A percentile compares a stretch with the other conserved stretches of the same genome.
These are phyloP conservation scores for Rhagoletis zephyria DNA, from an alignment of 1,140 invertebrate genomes.

Conservation along the genomic window DNA sequence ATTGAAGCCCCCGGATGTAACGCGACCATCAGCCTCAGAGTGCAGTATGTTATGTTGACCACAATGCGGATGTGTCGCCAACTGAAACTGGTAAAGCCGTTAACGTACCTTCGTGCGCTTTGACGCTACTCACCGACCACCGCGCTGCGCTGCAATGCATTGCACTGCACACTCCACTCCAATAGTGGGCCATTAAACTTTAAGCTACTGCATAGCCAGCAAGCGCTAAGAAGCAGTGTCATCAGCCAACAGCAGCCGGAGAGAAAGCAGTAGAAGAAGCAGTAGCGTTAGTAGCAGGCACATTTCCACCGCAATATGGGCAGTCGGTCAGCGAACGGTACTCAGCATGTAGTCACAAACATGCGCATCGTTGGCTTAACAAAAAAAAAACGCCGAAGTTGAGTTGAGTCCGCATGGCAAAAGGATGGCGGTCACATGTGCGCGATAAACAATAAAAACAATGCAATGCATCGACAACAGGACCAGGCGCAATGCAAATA, in stretches of 20 bases:
- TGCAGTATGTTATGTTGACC: conserved; percentile 5
- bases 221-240: background rate
- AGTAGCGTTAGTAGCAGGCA: background rate
- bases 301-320: conserved; percentile 21
- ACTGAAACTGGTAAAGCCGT: conserved; percentile 27
- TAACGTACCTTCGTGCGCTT: conserved; percentile 14
- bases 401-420: background rate
- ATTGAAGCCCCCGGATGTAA: background rate
- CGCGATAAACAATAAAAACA: conserved; percentile 15
- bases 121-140: background rate
- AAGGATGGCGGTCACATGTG: conserved; percentile 44
- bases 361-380: background rate
- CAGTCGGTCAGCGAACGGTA: background rate
- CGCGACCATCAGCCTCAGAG: background rate
- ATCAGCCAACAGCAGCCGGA: background rate
- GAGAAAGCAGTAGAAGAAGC: background rate
- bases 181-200: conserved; percentile 40
- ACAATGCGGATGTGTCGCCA: conserved; percentile 48
- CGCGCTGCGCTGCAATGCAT: background rate
- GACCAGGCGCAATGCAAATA: conserved; percentile 54
- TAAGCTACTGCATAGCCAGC: background rate
- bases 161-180: background rate
- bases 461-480: conserved; percentile 33
- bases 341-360: background rate
- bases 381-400: background rate